Conservation (phyloP, 2,113 vertebrate species). For the Brachypteracias leptosomus region DNA sequence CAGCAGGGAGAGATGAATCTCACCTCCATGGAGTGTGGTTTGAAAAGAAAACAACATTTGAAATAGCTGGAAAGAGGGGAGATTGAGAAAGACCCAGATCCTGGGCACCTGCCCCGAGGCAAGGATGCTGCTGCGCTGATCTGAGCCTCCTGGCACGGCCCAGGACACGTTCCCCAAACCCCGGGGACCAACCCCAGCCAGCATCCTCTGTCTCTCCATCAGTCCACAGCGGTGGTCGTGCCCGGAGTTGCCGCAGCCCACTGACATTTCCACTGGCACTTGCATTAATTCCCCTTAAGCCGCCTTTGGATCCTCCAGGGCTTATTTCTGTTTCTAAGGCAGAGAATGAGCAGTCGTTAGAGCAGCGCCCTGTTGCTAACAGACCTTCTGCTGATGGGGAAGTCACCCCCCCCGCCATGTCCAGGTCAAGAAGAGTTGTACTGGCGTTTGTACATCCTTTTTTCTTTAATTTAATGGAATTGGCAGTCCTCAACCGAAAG, state of each 20-base stretch:
- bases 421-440: background rate
- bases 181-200: background rate
- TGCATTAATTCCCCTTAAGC: background rate
- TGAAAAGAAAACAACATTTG: background rate
- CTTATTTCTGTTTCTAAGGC: background rate
- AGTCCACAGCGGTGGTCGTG: accelerated
- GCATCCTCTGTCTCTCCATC: background rate
- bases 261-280: background rate
- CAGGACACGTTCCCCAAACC: accelerated
- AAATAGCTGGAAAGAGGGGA: background rate
- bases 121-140: accelerated
- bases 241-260: accelerated
- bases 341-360: background rate
- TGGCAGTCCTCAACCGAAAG: background rate
- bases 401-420: background rate
- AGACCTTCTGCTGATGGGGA: background rate
- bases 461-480: background rate
- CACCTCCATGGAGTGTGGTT: background rate
- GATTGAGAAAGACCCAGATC: background rate
- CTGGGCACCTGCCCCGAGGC: background rate
- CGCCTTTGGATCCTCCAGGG: background rate
- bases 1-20: background rate
- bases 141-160: background rate
- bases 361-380: background rate
- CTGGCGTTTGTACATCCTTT: background rate